Evolutionary conservation across 2,888 invertebrate genomes (phyloP).

Genomic region (Cactoblastis cactorum): DNA sequence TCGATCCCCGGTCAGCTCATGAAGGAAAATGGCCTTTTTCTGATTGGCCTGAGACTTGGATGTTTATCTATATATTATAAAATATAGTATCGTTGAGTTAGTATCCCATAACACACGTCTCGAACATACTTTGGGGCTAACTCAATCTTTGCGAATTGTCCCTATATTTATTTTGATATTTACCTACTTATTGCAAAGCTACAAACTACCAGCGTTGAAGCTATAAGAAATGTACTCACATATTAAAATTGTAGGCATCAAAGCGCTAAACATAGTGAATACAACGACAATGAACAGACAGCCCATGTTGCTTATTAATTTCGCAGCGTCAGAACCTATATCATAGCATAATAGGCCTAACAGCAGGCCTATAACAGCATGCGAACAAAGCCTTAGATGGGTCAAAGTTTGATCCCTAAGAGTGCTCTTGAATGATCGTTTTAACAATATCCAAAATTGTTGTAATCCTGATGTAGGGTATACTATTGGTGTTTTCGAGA

Average conservation of each 20-base stretch:
- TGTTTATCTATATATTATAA: too few species aligned
- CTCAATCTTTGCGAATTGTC: too few species aligned
- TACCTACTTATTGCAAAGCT: too few species aligned
- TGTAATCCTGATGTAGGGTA: conserved; percentile 90
- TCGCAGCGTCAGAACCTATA: conserved; percentile 95
- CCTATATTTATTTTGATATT: too few species aligned
- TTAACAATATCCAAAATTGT: conserved; percentile 93
- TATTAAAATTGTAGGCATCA: conserved; percentile 99
- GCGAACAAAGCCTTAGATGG: conserved; percentile 90
- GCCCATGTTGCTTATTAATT: conserved; percentile 96
- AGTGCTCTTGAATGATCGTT: conserved; percentile 89
- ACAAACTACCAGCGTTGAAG: too few species aligned
- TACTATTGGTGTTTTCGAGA: conserved; percentile 82
- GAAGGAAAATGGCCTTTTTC: too few species aligned
- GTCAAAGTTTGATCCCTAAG: conserved; percentile 93
- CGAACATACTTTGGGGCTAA: too few species aligned
- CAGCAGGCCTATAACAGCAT: conserved; percentile 92
- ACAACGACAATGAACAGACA: conserved; percentile 97
- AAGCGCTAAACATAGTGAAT: conserved; percentile 98
- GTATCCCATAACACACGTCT: too few species aligned
- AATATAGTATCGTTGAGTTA: too few species aligned
- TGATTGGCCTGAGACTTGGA: too few species aligned
- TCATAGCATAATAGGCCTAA: conserved; percentile 96
- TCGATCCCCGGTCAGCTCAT: too few species aligned
- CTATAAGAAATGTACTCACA: too few species aligned